Base-by-base conservation (phyloP, 2,113 vertebrate genomes). In the Poicephalus gulielmi region DNA sequence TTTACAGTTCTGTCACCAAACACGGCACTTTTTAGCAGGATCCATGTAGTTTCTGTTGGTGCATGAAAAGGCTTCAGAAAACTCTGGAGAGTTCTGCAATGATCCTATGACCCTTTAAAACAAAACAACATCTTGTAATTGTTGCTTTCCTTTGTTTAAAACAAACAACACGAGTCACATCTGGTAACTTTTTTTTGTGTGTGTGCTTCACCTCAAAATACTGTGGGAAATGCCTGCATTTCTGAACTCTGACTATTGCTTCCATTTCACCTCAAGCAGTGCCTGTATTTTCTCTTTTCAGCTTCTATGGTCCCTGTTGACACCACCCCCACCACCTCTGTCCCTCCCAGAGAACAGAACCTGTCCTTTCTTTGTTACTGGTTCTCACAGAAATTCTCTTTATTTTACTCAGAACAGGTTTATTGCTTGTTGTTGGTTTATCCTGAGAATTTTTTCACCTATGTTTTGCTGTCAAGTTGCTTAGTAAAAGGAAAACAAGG, bases 71-170 rank as follows among this genome's bases (percentile, higher is more conserved):
- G 98, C 99, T 97, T 99, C 98, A 80, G 99, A 98, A 95, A 99
- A 99, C 94, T 99, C 99, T 5, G 97, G 98, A 15, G 99, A 99
- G 96, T 99, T 99, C 96, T 99, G 99, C 93, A 99, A 95, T 19
- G 99, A 99, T 46, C 99, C 99, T 39, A 99, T 97, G 55, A 99
- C 99, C 97, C 99, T 99, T 97, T 50, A 88, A 83, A 96, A 59
- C 52, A 97, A 96, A 94, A 68, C 7, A 83, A 7, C 39, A 57
- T 3, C 12, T 74, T 47, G 60, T 92, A 67, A 71, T 10, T 81
- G 53, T 17, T 63, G 46, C 28, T 57, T 11, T 39, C 59, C 27
- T 52, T 59, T 70, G 9, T 49, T 53, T 30, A 77, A 55, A 81
- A 67, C 49, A 79, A 74, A 69, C n/a, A 59, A 8, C 24, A 19